Base-by-base conservation (phyloP, 2,888 invertebrate genomes). In the Chironomus tentans region DNA sequence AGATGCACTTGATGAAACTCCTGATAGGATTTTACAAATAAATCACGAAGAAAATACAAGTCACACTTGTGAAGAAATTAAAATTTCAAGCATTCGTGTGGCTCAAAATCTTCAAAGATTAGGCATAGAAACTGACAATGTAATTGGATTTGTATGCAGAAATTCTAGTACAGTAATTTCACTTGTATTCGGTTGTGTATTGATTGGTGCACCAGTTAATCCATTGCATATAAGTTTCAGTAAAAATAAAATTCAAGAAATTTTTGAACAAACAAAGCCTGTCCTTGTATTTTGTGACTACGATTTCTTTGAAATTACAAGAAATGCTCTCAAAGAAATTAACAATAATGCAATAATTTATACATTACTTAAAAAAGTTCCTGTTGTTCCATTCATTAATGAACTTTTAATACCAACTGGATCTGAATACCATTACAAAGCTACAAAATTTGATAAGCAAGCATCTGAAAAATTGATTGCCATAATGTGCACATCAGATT, bases 201-300 rank as follows among this genome's bases (percentile, higher is more conserved):
- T 81, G n/a, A 81, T 82, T 70, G 83, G 83, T 2, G 81, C 80
- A 0, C 81, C 82, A 4, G 80, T 83, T 2, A 83, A 82, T 78
- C 80, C 83, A 1, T 79, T 83, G 10, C 76, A 77, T 68, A 28
- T 74, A 3, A 38, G 69, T 3, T 76, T 21, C 4, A 56, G 21
- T 2, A 75, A 77, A 61, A 71, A 69, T 65, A 74, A 73, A 24
- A 69, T 70, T 18, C 69, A 56, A 22, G 21, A 62, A 12, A 47
- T 74, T 10, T 74, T 74, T 65, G 4, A 48, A 7, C 46, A 68
- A 24, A 68, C 74, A 12, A 18, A 62, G 10, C 74, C 74, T 6
- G 46, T 46, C 0, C 24, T 74, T 18, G 74, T 74, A 28, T 74
- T 74, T 21, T 74, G 74, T 22, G 74, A 74, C 65, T n/a, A 48